phyloP scores from a whole-genome alignment of 2,888 invertebrate genomes.

The Aphrophora alni region DNA sequence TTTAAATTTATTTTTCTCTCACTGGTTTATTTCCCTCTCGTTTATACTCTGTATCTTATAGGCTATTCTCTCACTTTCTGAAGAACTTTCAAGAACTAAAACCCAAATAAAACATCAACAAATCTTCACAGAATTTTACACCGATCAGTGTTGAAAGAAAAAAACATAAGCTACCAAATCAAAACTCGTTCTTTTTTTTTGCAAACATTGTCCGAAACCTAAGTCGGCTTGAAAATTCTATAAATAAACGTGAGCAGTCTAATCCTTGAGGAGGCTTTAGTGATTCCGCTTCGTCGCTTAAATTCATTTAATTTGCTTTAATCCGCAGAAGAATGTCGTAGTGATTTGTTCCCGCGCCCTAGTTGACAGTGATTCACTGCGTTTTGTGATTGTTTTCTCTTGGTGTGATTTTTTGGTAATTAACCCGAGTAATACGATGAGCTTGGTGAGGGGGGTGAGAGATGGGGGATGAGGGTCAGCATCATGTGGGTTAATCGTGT shows the following conservation, averaged over 20 bases:
- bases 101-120: no score
- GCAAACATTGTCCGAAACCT: not conserved
- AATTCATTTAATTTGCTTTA: not conserved
- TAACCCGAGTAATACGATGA: slow-evolving; percentile 18
- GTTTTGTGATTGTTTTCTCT: slow-evolving; percentile 35
- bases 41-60: no score
- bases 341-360: slow-evolving; percentile 27
- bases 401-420: slow-evolving; percentile 38
- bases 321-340: slow-evolving; percentile 31
- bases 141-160: no score
- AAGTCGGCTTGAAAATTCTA: not conserved
- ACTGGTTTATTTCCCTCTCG: no score
- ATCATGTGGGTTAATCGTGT: not conserved
- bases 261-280: not conserved
- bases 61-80: no score
- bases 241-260: not conserved
- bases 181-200: not conserved
- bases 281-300: not conserved
- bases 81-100: no score
- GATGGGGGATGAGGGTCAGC: not conserved
- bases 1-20: no score
- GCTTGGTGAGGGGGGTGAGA: not conserved
- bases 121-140: no score
- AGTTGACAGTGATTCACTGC: slow-evolving; percentile 36
- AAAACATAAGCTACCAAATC: not conserved